Percentiles rank a stretch among this genome's conserved stretches.
Conservation (phyloP, 2,888 invertebrate genomes). For the Pandemis corylana region DNA sequence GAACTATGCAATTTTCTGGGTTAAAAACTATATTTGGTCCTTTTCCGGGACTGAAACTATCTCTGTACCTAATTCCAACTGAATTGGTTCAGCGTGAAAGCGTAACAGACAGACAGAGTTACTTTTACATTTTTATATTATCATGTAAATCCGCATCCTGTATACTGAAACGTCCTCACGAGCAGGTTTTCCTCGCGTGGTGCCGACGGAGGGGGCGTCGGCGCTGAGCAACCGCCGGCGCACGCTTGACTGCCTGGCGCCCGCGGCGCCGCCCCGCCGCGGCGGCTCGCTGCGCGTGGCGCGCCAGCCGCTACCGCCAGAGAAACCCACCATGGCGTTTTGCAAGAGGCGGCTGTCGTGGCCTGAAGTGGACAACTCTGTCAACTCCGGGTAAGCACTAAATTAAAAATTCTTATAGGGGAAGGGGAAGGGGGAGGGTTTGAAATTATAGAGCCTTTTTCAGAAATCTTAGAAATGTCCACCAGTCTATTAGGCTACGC, state of each 20-base stretch:
- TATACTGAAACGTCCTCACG: neutral
- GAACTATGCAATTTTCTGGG: too few relatives aligned
- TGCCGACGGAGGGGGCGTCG: constrained; percentile 88
- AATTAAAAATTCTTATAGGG: too few relatives aligned
- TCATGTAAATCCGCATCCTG: neutral
- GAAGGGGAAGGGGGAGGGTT: too few relatives aligned
- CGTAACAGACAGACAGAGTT: too few relatives aligned
- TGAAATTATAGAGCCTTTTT: too few relatives aligned
- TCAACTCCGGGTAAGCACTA: constrained; percentile 90
- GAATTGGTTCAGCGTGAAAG: too few relatives aligned
- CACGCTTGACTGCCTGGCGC: constrained; percentile 87
- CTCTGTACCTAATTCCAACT: too few relatives aligned
- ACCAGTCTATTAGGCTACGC: too few relatives aligned
- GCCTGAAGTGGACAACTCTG: constrained; percentile 94
- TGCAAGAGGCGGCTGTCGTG: constrained; percentile 92
- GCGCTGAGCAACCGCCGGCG: constrained; percentile 83
- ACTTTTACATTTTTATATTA: too few relatives aligned
- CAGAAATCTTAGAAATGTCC: too few relatives aligned
- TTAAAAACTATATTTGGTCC: too few relatives aligned
- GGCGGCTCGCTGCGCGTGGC: constrained; percentile 86
- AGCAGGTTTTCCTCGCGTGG: constrained; percentile 89
- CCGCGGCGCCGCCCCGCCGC: constrained; percentile 77
- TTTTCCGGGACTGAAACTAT: too few relatives aligned
- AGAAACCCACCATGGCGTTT: constrained; percentile 89
- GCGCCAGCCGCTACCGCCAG: constrained; percentile 84